Evolutionary conservation across 2,888 invertebrate genomes (phyloP).

Genomic region (Tetanocera ferruginea): DNA sequence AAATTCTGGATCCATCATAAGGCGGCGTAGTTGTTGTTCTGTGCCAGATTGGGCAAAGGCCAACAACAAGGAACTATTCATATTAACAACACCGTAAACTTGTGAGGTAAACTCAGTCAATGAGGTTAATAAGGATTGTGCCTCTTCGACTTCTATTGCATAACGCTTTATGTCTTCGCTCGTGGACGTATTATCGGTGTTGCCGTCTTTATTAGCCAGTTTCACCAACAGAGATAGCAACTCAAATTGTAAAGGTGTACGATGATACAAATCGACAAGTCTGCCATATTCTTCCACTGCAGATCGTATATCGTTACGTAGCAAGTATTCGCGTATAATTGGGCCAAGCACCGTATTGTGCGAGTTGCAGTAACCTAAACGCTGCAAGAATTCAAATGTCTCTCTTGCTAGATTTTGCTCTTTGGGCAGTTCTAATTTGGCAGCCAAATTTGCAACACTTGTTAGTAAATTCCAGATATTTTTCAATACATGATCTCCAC

Average conservation of each 20-base stretch:
- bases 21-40: conserved; percentile 69
- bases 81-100: conserved; percentile 69
- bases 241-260: conserved; percentile 78
- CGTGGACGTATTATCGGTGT: conserved; percentile 26
- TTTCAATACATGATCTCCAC: conserved; percentile 72
- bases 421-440: conserved; percentile 48
- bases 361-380: conserved; percentile 73
- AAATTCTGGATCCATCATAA: conserved; percentile 72
- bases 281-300: conserved; percentile 74
- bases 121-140: conserved; percentile 66
- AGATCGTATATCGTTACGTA: conserved; percentile 69
- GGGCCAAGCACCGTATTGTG: conserved; percentile 75
- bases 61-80: conserved; percentile 68
- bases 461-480: conserved; percentile 76
- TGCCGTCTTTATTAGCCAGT: conserved; percentile 55
- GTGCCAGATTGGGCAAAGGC: conserved; percentile 71
- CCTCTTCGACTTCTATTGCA: conserved; percentile 54
- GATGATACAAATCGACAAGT: conserved; percentile 72
- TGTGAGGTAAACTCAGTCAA: conserved; percentile 63
- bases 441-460: conserved; percentile 69
- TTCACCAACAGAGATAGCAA: conserved; percentile 71
- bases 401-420: conserved; percentile 70
- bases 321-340: conserved; percentile 74
- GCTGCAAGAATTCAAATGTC: conserved; percentile 72
- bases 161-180: conserved; percentile 50